These are phyloP conservation scores for Zaprionus africanus DNA, from an alignment of 1,140 invertebrate species.

Conservation along the genomic window DNA sequence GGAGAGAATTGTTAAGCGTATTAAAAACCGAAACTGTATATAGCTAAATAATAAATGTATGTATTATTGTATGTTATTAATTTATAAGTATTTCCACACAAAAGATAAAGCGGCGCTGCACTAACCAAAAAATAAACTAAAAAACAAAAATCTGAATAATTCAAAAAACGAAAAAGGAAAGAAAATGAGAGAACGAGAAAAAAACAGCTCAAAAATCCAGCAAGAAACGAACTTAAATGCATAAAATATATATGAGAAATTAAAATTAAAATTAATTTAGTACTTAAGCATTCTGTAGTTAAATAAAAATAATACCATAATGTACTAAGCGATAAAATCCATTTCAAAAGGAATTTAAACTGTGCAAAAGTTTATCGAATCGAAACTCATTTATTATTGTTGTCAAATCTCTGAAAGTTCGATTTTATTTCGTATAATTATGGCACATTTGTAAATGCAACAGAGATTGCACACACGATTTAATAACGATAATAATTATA, in stretches of 20 bases:
- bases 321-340: conserved; percentile 23
- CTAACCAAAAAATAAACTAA: conserved; percentile 32
- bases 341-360: conserved; percentile 25
- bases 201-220: conserved; percentile 30
- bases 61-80: conserved; percentile 81
- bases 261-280: conserved; percentile 13
- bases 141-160: conserved; percentile 21
- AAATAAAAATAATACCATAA: conserved; percentile 13
- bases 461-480: conserved; percentile 54
- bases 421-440: conserved; percentile 26
- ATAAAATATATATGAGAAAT: conserved; percentile 31
- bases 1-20: conserved; percentile 53
- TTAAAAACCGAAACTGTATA: conserved; percentile 58
- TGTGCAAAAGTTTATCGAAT: conserved; percentile 5
- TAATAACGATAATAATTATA: conserved; percentile 17
- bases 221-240: conserved; percentile 37
- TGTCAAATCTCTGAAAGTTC: conserved; percentile 13
- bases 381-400: conserved; percentile 15
- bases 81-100: conserved; percentile 62
- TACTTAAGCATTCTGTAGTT: conserved; percentile 33
- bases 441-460: conserved; percentile 39
- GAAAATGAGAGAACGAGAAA: not conserved
- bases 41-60: conserved; percentile 71
- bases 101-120: conserved; percentile 41
- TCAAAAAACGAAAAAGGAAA: conserved; percentile 8